phyloP scores from a whole-genome alignment of 2,888 invertebrate species.

The Hypselothyrea guttata region DNA sequence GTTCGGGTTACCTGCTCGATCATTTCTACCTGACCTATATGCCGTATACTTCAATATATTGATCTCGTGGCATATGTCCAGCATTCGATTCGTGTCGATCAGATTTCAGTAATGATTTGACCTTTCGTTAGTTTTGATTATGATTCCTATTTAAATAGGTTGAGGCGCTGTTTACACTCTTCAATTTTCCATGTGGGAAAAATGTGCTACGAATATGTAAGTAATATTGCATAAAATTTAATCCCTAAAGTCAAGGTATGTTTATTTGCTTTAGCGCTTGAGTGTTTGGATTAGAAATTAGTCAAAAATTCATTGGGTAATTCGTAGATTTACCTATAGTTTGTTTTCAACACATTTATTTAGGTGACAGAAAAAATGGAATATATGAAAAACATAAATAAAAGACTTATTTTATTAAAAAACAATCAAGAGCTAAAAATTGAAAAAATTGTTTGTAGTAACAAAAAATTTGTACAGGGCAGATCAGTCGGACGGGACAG shows the following conservation, averaged over 20 bases:
- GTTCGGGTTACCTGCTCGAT: constrained; percentile 45
- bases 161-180: constrained; percentile 57
- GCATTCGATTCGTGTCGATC: constrained; percentile 58
- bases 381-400: constrained; percentile 29
- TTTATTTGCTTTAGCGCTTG: constrained; percentile 51
- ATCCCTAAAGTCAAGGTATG: constrained; percentile 23
- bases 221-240: constrained; percentile 55
- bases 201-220: constrained; percentile 63
- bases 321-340: constrained; percentile 28
- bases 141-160: constrained; percentile 70
- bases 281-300: no score
- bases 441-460: no score
- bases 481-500: no score
- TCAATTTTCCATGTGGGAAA: constrained; percentile 56
- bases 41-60: not conserved
- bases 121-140: constrained; percentile 69
- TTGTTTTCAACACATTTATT: constrained; percentile 4
- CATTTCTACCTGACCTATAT: constrained; percentile 39
- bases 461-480: no score
- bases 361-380: constrained; percentile 6
- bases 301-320: constrained; percentile 39
- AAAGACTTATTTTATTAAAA: no score
- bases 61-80: constrained; percentile 37
- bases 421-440: no score
- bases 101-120: constrained; percentile 61